Evolutionary conservation across 2,797 vertebrate genomes (phyloP).

Genomic region (Periparus ater): DNA sequence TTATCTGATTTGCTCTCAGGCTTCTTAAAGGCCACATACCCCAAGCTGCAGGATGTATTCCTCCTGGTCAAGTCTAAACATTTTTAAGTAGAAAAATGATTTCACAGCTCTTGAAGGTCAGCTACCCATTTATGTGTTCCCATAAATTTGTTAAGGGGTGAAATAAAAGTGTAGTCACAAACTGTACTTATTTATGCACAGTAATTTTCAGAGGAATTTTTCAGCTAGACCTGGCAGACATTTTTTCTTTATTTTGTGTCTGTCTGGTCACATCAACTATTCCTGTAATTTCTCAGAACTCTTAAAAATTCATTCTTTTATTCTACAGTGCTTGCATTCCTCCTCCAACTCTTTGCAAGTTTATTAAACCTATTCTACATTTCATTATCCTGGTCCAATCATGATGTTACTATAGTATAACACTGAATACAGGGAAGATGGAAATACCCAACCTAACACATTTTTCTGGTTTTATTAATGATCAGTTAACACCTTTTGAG

Average conservation of each 20-base stretch:
- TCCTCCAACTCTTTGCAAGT: not conserved
- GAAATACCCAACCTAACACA: not conserved
- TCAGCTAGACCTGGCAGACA: not conserved
- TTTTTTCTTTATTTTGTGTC: not conserved
- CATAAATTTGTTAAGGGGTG: not conserved
- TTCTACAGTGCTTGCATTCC: not conserved
- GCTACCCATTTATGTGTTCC: not conserved
- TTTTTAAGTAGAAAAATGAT: not conserved
- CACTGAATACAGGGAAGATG: not conserved
- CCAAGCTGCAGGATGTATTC: not conserved
- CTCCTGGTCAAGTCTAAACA: not conserved
- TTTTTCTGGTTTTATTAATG: not conserved
- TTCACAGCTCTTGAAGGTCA: not conserved
- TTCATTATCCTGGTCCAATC: not conserved
- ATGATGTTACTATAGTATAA: not conserved
- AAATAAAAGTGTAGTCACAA: not conserved
- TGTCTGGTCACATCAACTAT: not conserved
- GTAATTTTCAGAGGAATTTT: not conserved
- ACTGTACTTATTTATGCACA: not conserved
- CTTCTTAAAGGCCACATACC: not conserved
- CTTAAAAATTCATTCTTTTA: not conserved
- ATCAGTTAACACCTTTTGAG: not conserved
- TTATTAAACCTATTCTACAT: not conserved
- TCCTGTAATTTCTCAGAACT: not conserved
- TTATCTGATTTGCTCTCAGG: not conserved